Base-by-base conservation (phyloP, 2,888 invertebrate genomes). In the Drosophila testacea region DNA sequence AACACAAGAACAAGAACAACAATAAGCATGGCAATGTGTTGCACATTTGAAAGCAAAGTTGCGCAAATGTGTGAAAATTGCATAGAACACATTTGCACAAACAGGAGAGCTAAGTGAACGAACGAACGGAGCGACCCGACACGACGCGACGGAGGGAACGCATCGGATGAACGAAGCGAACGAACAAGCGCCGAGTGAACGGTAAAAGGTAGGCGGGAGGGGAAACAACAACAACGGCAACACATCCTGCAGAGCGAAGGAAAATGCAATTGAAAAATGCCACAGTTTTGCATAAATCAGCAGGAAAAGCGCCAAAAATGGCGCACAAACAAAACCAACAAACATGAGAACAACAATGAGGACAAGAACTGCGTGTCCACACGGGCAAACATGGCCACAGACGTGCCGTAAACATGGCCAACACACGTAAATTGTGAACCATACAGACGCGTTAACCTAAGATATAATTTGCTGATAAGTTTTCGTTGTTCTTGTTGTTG, bases 251-350 rank as follows among this genome's bases (percentile, higher is more conserved):
- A 69, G 80, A 69, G 77, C 69, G 78, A 62, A 59, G 62, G 70
- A 69, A 88, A 88, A 88, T 69, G 86, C 88, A 83, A 83, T 83
- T 88, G 83, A 88, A 83, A 83, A 88, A 83, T 83, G 80, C 86
- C 83, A 83, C 81, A 83, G 86, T 82, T 82, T 83, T 88, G 86
- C 83, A 83, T 83, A 83, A 83, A 85, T 83, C 83, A 88, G 83
- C 83, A 88, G 88, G 80, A 82, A 82, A 84, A 75, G 83, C 86
- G 81, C 78, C 81, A 67, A 86, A 79, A 82, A 75, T 83, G 69
- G 71, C 65, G 69, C 75, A 80, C 80, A 82, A 82, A 73, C 79
- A 81, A 70, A n/a, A 52, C 46, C 68, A 34, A 36, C 51, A 56
- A 56, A 66, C 54, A 66, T 55, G 44, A 71, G 73, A 51, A 52